Evolutionary conservation across 2,797 vertebrate species (phyloP), one percentile per base, ranked within the genome.

Genomic region (Siniperca scherzeri): DNA sequence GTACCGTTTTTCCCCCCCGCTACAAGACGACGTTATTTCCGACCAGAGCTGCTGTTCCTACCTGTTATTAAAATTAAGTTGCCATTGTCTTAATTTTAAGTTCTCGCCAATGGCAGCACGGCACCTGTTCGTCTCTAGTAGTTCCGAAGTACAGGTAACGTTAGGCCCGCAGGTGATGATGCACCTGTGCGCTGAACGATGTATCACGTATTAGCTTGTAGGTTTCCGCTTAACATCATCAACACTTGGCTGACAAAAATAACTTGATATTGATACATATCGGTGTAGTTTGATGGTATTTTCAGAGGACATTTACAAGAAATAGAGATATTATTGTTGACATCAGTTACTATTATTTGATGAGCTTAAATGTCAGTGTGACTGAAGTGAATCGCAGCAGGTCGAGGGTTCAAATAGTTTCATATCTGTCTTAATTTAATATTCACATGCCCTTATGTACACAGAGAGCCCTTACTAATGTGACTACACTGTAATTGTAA

Each of bases 31-130:
- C 16, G 17, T 27, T 2, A 2, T 48, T 16, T 46, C 9, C 7
- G 1, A 13, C 16, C 3, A 1, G 6, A 77, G 19, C 52, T 1
- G 30, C 25, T 3, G 61, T 7, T 36, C 36, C 36, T 17, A 13
- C 22, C 46, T 42, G 55, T 40, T 14, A 52, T 3, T 4, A 4
- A 55, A 21, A 44, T 36, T 0, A 46, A 64, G 25, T 7, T 64
- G 0, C 7, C 10, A 0, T n/a, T 14, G 19, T 55, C 7, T 4
- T 46, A 0, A 13, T 14, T n/a, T 8, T 1, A 55, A 44, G 13
- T 14, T 46, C 2, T 30, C 42, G 36, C 36, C 13, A 10, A 3
- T 40, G 22, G 14, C 14, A 5, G 7, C 10, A 7, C 44, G 13
- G 71, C 50, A 74, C 56, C 57, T 76, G 30, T 30, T 33, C 5